Evolutionary conservation across 2,113 vertebrate species (phyloP), one percentile per base, ranked within the genome.

Genomic region (Hipposideros armiger): DNA sequence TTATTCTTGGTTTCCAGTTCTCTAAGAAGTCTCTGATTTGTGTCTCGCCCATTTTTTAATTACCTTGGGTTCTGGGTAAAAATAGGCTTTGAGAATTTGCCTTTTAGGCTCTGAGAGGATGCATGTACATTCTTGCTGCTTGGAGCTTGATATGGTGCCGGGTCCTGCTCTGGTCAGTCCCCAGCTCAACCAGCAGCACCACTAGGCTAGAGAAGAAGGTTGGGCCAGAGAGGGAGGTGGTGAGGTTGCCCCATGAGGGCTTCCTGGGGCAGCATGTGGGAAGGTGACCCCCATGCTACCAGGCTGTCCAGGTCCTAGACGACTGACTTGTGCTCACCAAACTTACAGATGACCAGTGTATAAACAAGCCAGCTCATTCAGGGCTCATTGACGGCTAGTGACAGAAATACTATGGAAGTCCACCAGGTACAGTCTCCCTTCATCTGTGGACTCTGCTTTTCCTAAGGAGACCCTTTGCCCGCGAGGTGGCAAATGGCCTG

Each of bases 121-220:
- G 6, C 3, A 0, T 14, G 2, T 10, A 32, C 1, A 5, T 3
- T 52, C 7, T 11, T 32, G 76, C n/a, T 20, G 2, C 36, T 14
- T 58, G 56, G 77, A 62, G 50, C 70, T 22, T 5, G 45, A 50
- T n/a, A 69, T 22, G n/a, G 22, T 56, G 1, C 30, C 11, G 11
- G 16, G 8, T 40, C 58, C 47, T 56, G 40, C 17, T 87, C 17
- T 72, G 11, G 20, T 47, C 36, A 10, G 62, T 72, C 40, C 28
- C 80, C 14, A 4, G 62, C 3, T 16, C 22, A 6, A 36, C 7
- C 40, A 56, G 36, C 17, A 30, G 17, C 45, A n/a, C 70, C 8
- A 10, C 3, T 28, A 19, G 56, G 19, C 70, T 64, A 67, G 67
- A 67, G 20, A 40, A 14, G 69, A 67, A 76, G 50, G 3, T n/a